Evolutionary conservation across 2,797 vertebrate genomes (phyloP).

Genomic region (Hybognathus amarus): DNA sequence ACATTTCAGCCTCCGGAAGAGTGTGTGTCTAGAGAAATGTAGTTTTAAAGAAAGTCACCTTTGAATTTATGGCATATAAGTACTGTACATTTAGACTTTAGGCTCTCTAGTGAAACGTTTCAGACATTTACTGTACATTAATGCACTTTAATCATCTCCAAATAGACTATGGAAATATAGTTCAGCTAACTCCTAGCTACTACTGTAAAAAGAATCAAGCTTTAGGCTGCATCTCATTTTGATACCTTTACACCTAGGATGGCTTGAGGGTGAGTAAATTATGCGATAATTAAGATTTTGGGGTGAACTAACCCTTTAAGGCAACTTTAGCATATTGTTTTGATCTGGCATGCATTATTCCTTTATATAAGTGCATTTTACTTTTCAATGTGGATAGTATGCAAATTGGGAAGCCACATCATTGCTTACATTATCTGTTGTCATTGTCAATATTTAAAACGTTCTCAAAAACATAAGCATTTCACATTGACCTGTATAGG

Average conservation of each 20-base stretch:
- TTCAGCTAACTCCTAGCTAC: neutral
- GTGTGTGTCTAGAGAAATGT: neutral
- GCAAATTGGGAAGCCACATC: neutral
- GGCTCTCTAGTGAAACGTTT: neutral
- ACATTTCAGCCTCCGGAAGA: slow-evolving; percentile 24
- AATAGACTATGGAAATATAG: neutral
- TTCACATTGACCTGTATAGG: neutral
- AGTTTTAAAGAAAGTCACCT: slow-evolving; percentile 18
- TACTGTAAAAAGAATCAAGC: neutral
- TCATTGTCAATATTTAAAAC: neutral
- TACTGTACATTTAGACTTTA: slow-evolving; percentile 6
- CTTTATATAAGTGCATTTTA: too few relatives aligned
- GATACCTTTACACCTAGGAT: too few relatives aligned
- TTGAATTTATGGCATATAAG: neutral
- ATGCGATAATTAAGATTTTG: too few relatives aligned
- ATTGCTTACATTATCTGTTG: neutral
- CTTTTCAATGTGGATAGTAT: neutral
- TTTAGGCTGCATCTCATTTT: neutral
- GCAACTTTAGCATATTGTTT: neutral
- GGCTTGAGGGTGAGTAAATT: too few relatives aligned
- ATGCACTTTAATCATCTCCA: neutral
- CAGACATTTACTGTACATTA: neutral
- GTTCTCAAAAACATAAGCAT: neutral
- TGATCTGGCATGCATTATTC: too few relatives aligned
- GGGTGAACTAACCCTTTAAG: too few relatives aligned